These are phyloP conservation scores for Lithobates pipiens DNA, from an alignment of 2,797 vertebrate species.

Conservation along the genomic window DNA sequence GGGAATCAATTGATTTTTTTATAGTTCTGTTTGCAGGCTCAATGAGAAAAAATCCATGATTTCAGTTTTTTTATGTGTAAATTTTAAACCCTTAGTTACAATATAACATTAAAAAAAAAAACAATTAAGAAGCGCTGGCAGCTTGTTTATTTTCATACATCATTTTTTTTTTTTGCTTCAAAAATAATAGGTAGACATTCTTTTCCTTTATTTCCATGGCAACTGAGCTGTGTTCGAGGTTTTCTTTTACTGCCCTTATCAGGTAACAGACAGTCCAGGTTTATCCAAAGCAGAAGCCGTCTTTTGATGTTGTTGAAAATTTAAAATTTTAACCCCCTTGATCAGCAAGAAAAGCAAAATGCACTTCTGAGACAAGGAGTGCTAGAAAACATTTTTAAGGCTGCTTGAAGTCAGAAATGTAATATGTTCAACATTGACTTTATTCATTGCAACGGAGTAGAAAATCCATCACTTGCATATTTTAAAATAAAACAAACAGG, in stretches of 20 bases:
- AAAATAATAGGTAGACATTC: slow-evolving; percentile 61
- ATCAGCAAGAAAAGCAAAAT: slow-evolving; percentile 54
- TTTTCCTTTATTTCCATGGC: slow-evolving; percentile 66
- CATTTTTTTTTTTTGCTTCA: slow-evolving; percentile 54
- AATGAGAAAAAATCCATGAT: not conserved
- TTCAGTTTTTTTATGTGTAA: not conserved
- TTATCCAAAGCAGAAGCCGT: slow-evolving; percentile 56
- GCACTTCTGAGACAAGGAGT: slow-evolving; percentile 21
- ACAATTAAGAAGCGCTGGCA: not conserved
- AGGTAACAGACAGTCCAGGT: slow-evolving; percentile 66
- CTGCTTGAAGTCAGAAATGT: slow-evolving; percentile 12
- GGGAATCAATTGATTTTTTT: no score
- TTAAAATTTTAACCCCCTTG: slow-evolving; percentile 43
- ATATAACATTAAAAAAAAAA: not conserved
- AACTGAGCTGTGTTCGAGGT: slow-evolving; percentile 62
- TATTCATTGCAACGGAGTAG: not conserved
- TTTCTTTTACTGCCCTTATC: slow-evolving; percentile 64
- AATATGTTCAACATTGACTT: not conserved
- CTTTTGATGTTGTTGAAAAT: slow-evolving; percentile 63
- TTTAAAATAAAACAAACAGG: not conserved
- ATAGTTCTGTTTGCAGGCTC: no score
- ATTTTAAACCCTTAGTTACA: not conserved
- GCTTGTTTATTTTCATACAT: slow-evolving; percentile 37
- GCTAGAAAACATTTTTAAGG: not conserved
- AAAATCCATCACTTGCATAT: slow-evolving; percentile 27